Base-by-base conservation (phyloP, 2,797 vertebrate species). In the Centroberyx gerrardi region DNA sequence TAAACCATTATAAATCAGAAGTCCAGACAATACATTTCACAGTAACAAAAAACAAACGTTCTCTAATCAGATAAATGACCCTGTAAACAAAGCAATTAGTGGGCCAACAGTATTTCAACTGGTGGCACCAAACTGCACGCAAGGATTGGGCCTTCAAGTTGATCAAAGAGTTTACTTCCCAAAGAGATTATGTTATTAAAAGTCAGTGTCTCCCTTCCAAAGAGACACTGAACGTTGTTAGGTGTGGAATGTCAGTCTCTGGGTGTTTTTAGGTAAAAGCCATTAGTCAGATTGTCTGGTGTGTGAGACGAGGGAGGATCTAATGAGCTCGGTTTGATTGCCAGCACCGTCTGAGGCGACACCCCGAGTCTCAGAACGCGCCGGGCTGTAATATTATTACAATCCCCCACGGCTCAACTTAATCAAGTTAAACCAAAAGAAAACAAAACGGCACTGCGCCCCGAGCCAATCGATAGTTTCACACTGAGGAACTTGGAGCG, bases 231-330 rank as follows among this genome's bases (percentile, higher is more conserved):
- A 54, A 36, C 3, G 3, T 27, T 12, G 3, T 4, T 6, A 46
- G 58, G 31, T 29, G 28, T 77, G 42, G 56, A 38, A 49, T 3
- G 13, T 62, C 27, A 40, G 7, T 15, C 46, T 38, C 5, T 0
- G 31, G 7, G 48, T 62, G 12, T 63, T 80, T 72, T 40, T 59
- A 55, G 48, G 7, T 61, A 22, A 78, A 80, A 58, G 51, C 36
- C 56, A 18, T 8, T 14, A 28, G 46, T 77, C 42, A 64, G 22
- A 51, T 12, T 46, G 53, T 56, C 36, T 72, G 22, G 10, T 68
- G 68, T 80, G 62, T 64, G 46, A 72, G 80, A 73, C 42, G 14
- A 46, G n/a, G 49, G 44, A 62, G 40, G 71, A 60, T 54, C 69
- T 64, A 59, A 83, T 61, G 18, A 69, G 40, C 60, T 53, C 7